Evolutionary conservation across 2,888 invertebrate species (phyloP).

Genomic region (Mimachlamys varia): DNA sequence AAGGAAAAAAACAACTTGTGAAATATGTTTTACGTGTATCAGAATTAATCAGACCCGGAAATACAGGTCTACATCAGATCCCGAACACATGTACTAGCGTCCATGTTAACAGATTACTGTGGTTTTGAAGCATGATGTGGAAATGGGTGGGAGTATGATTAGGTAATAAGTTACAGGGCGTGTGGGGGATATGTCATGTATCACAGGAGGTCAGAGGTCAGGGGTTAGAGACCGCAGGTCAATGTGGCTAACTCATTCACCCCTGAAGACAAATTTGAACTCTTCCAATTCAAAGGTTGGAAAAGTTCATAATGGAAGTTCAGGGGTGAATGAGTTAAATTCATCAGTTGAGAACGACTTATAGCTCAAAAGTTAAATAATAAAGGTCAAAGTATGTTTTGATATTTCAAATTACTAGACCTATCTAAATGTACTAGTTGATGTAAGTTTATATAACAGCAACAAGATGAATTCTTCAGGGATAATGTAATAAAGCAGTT

Average conservation of each 20-base stretch:
- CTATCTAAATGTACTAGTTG: too few species aligned
- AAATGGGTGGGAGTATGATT: slow-evolving; percentile 28
- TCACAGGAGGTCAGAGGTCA: slow-evolving; percentile 4
- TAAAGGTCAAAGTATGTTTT: background rate
- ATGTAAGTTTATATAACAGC: too few species aligned
- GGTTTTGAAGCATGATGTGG: background rate
- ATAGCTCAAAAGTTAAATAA: background rate
- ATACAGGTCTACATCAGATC: background rate
- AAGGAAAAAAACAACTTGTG: background rate
- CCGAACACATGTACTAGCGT: background rate
- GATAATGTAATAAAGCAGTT: too few species aligned
- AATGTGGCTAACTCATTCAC: too few species aligned
- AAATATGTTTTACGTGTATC: background rate
- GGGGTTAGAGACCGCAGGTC: background rate
- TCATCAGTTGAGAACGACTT: background rate
- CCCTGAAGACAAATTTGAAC: too few species aligned
- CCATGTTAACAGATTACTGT: background rate
- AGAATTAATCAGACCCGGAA: background rate
- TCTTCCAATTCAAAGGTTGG: too few species aligned
- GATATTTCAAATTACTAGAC: too few species aligned
- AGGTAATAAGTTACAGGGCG: background rate
- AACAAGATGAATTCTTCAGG: too few species aligned
- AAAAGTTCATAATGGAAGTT: too few species aligned
- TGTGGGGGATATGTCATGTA: background rate
- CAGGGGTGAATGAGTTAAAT: background rate